Evolutionary conservation across 1,140 invertebrate genomes (phyloP).

Genomic region (Drosophila orosa): DNA sequence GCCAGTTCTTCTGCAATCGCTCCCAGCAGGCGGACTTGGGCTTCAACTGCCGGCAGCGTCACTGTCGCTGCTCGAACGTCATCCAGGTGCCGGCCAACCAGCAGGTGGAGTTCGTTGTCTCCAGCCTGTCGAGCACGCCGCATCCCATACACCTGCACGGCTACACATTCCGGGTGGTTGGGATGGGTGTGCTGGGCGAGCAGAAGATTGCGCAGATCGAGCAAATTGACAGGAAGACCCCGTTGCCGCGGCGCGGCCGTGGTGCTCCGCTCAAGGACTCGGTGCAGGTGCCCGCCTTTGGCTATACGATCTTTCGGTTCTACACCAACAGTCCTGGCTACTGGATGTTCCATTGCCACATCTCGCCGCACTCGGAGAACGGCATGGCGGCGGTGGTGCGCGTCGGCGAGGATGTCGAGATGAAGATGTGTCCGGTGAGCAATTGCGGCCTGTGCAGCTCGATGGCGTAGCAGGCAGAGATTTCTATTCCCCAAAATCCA

Average conservation of each 20-base stretch:
- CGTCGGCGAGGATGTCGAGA: conserved; percentile 84
- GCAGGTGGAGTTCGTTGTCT: conserved; percentile 74
- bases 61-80: conserved; percentile 77
- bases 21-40: conserved; percentile 70
- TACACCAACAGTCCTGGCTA: conserved; percentile 77
- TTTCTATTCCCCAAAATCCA: background rate
- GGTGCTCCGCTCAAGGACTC: conserved; percentile 78
- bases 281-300: conserved; percentile 76
- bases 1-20: conserved; percentile 72
- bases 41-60: conserved; percentile 64
- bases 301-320: conserved; percentile 78
- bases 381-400: conserved; percentile 86
- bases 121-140: conserved; percentile 65
- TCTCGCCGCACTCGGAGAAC: conserved; percentile 85
- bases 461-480: conserved; percentile 37
- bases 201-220: conserved; percentile 68
- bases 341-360: conserved; percentile 83
- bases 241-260: conserved; percentile 54
- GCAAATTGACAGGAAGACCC: conserved; percentile 61
- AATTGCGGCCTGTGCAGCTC: conserved; percentile 79
- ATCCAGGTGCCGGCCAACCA: conserved; percentile 79
- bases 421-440: conserved; percentile 82
- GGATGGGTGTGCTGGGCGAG: conserved; percentile 77
- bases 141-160: conserved; percentile 81
- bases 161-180: conserved; percentile 80